A percentile compares a stretch with the other conserved stretches of the same genome.
Conservation (phyloP, 2,113 vertebrate species). For the Ammodramus savannarum region DNA sequence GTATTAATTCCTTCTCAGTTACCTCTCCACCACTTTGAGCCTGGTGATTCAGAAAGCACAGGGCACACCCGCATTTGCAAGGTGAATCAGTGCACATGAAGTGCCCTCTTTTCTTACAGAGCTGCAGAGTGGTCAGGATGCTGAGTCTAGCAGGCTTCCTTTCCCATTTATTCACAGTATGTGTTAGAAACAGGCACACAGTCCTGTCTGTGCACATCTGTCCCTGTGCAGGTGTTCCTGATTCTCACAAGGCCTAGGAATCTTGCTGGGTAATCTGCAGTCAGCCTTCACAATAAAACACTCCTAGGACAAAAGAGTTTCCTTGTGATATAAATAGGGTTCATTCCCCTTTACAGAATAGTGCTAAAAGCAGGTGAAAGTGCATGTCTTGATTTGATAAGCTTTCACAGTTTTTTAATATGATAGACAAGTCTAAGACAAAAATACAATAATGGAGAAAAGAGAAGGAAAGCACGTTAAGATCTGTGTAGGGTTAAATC, state of each 20-base stretch:
- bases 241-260: not conserved
- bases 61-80: not conserved
- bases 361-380: not conserved
- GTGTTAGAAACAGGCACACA: not conserved
- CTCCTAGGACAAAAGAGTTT: not conserved
- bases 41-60: not conserved
- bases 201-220: not conserved
- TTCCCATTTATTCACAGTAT: not conserved
- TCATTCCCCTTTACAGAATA: not conserved
- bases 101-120: not conserved
- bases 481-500: not conserved
- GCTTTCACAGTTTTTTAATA: not conserved
- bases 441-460: not conserved
- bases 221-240: not conserved
- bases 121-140: not conserved
- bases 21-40: not conserved
- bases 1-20: not conserved
- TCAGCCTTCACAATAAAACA: not conserved
- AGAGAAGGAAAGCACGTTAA: not conserved
- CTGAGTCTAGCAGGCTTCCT: not conserved
- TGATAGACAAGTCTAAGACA: not conserved
- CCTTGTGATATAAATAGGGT: not conserved
- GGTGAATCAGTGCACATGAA: not conserved
- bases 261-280: not conserved
- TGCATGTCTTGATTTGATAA: not conserved